Conservation (phyloP, 2,113 vertebrate species). For the Xenotilapia leptura region DNA sequence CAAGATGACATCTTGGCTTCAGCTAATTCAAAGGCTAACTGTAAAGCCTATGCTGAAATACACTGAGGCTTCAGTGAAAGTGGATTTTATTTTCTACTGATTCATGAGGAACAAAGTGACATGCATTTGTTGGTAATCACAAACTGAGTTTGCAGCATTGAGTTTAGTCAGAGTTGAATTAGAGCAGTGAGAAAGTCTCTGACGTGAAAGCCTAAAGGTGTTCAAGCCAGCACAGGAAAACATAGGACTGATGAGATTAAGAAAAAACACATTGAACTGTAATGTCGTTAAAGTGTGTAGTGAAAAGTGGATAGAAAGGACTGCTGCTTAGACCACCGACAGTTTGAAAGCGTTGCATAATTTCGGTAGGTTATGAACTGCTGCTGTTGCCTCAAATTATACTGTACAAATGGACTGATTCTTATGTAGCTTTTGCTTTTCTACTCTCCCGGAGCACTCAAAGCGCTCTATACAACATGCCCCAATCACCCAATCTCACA, state of each 20-base stretch:
- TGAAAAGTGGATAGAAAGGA: not conserved
- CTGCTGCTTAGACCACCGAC: not conserved
- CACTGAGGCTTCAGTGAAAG: not conserved
- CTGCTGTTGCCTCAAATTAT: not conserved
- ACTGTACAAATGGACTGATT: not conserved
- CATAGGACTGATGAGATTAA: not conserved
- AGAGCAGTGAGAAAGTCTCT: not conserved
- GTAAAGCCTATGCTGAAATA: not conserved
- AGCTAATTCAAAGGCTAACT: not conserved
- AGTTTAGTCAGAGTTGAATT: not conserved
- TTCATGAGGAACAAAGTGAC: not conserved
- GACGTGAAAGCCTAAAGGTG: not conserved
- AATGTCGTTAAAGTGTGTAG: not conserved
- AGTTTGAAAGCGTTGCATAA: not conserved
- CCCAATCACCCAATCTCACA: not conserved
- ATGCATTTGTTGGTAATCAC: not conserved
- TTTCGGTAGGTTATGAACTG: not conserved
- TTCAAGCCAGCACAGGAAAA: not conserved
- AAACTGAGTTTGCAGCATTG: not conserved
- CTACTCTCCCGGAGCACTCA: accelerated
- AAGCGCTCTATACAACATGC: not conserved
- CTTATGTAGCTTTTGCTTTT: accelerated
- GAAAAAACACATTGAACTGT: not conserved
- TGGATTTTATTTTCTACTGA: not conserved
- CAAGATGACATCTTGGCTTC: not conserved